A percentile compares a stretch with the other conserved stretches of the same genome.
Evolutionary conservation across 2,797 vertebrate species (phyloP).

Genomic region (Lophotriccus pileatus): DNA sequence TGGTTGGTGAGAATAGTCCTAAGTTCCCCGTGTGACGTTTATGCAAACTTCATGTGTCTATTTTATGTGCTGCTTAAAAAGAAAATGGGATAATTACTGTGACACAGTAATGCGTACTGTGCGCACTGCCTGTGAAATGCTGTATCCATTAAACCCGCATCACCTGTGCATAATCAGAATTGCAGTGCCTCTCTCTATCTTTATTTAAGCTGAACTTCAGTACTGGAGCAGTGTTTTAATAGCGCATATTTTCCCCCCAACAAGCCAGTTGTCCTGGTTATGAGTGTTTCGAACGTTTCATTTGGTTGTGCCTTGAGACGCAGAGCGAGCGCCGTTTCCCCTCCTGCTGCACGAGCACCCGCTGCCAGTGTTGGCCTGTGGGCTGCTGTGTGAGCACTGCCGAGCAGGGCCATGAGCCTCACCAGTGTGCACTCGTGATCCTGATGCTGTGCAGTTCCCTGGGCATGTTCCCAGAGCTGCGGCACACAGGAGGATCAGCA

Average conservation of each 20-base stretch:
- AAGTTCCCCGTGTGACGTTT: neutral
- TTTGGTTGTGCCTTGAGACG: neutral
- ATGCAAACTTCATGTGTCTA: constrained; percentile 6
- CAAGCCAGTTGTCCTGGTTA: neutral
- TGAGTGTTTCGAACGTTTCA: rapidly evolving
- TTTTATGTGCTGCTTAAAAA: constrained; percentile 47
- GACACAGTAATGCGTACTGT: neutral
- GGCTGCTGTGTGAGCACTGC: neutral
- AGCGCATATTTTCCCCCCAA: rapidly evolving
- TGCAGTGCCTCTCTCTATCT: neutral
- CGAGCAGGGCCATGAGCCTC: neutral
- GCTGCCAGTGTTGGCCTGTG: neutral
- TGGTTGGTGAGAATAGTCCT: neutral
- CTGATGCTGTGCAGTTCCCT: neutral
- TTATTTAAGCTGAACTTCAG: neutral
- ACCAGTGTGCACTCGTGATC: rapidly evolving
- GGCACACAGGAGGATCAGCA: rapidly evolving
- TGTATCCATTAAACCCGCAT: neutral
- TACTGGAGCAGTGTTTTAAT: neutral
- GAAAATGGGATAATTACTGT: constrained; percentile 23
- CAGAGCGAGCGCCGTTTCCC: rapidly evolving
- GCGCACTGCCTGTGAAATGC: neutral
- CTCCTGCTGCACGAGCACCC: neutral
- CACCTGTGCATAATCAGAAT: neutral
- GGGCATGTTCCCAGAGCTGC: rapidly evolving